Base-by-base conservation (phyloP, 2,113 vertebrate species). In the Origma solitaria region DNA sequence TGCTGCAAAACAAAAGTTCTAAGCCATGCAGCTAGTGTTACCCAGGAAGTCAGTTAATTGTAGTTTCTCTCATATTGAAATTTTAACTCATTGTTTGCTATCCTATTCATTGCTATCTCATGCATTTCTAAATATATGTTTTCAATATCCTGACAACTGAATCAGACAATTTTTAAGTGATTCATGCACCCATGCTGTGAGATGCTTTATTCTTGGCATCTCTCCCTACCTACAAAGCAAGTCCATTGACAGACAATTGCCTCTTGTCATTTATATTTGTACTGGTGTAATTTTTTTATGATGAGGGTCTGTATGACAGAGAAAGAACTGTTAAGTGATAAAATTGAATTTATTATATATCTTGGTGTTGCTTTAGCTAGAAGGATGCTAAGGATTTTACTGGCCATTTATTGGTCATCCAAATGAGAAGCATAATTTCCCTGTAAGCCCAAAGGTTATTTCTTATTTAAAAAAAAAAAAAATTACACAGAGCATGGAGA, bases 361-460 rank as follows among this genome's bases (percentile, higher is more conserved):
- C 70, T 87, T 58, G 18, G 23, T 83, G 47, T 75, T 82, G 37
- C 94, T 96, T 91, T 79, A 87, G 20, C 25, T 15, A 75, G 62
- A 91, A 87, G 19, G 6, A 28, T 78, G 47, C 71, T 86, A 82
- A 75, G 33, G 9, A 33, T 56, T 93, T 96, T 82, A 31, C n/a
- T 54, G 40, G 18, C 13, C 44, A 9, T 51, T 33, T 60, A 23
- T 71, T 89, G 58, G n/a, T 30, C 19, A 79, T 72, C 24, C 37
- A 78, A 16, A 61, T 25, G 17, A 38, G 19, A 84, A 16, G 2
- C 37, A 58, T 25, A 49, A 3, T 66, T 45, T 30, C 14, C 19
- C 19, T 60, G 31, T 70, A 86, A 92, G 92, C 27, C 2, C 15
- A 64, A 68, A 49, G 14, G 8, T 57, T 44, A 38, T 27, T 68